phyloP scores from a whole-genome alignment of 2,888 invertebrate species.

The Ferrisia virgata region DNA sequence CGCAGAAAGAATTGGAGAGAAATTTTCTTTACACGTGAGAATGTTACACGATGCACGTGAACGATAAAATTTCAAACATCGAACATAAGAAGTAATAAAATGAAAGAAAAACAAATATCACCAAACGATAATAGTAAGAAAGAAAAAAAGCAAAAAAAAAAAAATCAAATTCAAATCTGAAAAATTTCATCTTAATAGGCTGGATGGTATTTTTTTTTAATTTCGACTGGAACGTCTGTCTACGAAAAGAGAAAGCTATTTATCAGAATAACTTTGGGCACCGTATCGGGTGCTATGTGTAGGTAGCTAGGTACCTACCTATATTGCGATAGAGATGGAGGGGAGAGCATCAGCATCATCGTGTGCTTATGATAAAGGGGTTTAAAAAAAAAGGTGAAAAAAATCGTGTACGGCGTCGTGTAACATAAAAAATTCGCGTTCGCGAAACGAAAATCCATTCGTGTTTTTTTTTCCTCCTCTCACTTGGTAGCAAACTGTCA shows the following conservation, averaged over 20 bases:
- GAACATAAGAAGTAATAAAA: too few relatives aligned
- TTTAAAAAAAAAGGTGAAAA: neutral
- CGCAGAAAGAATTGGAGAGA: too few relatives aligned
- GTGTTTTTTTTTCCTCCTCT: neutral
- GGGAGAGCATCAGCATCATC: neutral
- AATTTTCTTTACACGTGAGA: too few relatives aligned
- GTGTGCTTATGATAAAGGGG: neutral
- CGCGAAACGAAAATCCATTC: neutral
- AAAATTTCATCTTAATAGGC: slow-evolving; percentile 7
- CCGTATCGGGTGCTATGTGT: too few relatives aligned
- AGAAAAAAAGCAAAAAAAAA: neutral
- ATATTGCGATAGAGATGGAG: too few relatives aligned
- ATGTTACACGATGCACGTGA: too few relatives aligned
- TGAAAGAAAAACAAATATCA: too few relatives aligned
- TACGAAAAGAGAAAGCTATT: neutral
- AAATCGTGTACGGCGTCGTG: neutral
- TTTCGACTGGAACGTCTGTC: neutral
- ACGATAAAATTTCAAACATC: too few relatives aligned
- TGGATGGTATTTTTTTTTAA: neutral
- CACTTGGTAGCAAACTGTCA: neutral
- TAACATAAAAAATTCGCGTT: neutral
- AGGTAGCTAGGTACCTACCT: too few relatives aligned
- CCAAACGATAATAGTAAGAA: too few relatives aligned
- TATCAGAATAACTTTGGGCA: neutral
- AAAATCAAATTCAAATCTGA: neutral